Evolutionary conservation across 2,888 invertebrate genomes (phyloP).

Genomic region (Lobophora halterata): DNA sequence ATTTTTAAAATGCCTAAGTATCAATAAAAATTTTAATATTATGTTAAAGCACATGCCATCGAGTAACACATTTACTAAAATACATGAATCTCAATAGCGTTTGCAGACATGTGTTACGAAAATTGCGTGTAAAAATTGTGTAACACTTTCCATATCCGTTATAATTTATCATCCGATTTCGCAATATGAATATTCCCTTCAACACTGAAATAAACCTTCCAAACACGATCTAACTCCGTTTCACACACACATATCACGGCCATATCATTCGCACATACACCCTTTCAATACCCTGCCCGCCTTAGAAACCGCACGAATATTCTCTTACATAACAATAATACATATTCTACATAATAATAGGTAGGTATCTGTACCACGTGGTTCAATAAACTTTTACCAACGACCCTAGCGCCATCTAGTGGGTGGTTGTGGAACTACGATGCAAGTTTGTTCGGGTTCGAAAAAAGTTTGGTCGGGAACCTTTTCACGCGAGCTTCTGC

Average conservation of each 20-base stretch:
- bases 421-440: conserved; percentile 54
- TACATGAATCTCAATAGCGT: background rate
- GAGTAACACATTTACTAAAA: background rate
- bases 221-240: conserved; percentile 60
- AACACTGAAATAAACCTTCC: conserved; percentile 56
- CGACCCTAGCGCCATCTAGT: conserved; percentile 59
- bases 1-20: too few relatives aligned
- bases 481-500: conserved; percentile 12
- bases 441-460: conserved; percentile 24
- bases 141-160: conserved; percentile 9
- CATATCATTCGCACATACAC: conserved; percentile 65
- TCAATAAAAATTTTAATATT: too few relatives aligned
- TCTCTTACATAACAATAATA: conserved; percentile 78
- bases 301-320: conserved; percentile 72
- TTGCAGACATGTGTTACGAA: conserved; percentile 4
- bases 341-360: conserved; percentile 62
- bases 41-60: too few relatives aligned
- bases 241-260: conserved; percentile 58
- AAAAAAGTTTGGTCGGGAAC: conserved; percentile 10
- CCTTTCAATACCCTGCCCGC: conserved; percentile 56
- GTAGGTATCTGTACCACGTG: conserved; percentile 52
- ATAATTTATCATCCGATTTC: conserved; percentile 25
- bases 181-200: conserved; percentile 31
- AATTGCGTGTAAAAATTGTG: conserved; percentile 8
- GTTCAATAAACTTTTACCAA: conserved; percentile 67